These are phyloP conservation scores for Pardalotus punctatus DNA, from an alignment of 2,113 vertebrate species.

Conservation along the genomic window DNA sequence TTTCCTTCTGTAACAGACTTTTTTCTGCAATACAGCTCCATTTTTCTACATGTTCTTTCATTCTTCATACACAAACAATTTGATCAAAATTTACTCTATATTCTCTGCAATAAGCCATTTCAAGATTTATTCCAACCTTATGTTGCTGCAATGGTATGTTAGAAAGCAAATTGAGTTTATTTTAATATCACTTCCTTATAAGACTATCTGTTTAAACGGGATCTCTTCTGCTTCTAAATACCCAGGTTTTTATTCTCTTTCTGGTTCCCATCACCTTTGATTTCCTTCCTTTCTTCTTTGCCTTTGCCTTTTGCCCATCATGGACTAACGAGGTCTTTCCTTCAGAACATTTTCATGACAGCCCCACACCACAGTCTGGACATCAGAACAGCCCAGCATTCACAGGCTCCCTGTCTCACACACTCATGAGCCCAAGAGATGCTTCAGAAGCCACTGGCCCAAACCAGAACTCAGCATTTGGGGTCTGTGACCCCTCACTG, in stretches of 20 bases:
- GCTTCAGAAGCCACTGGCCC: neutral
- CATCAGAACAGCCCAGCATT: constrained; percentile 36
- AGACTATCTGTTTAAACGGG: neutral
- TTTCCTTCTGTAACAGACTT: neutral
- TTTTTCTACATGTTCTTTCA: neutral
- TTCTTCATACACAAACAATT: neutral
- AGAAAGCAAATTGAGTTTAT: neutral
- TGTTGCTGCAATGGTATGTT: neutral
- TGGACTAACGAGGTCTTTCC: neutral
- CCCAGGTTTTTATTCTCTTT: neutral
- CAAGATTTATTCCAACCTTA: constrained; percentile 18
- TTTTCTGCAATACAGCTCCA: neutral
- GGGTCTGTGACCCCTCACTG: neutral
- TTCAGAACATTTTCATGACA: neutral
- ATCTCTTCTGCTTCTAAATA: neutral
- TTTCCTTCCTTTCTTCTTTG: constrained; percentile 17
- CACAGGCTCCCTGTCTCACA: neutral
- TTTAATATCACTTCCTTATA: neutral
- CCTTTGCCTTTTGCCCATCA: neutral
- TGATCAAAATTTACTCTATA: neutral
- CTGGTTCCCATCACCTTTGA: neutral
- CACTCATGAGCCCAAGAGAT: neutral
- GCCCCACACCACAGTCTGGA: neutral
- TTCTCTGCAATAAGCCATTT: neutral
- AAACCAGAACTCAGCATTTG: neutral